Conservation (phyloP, 23 tunicate genomes). For the Pegea sp. region DNA sequence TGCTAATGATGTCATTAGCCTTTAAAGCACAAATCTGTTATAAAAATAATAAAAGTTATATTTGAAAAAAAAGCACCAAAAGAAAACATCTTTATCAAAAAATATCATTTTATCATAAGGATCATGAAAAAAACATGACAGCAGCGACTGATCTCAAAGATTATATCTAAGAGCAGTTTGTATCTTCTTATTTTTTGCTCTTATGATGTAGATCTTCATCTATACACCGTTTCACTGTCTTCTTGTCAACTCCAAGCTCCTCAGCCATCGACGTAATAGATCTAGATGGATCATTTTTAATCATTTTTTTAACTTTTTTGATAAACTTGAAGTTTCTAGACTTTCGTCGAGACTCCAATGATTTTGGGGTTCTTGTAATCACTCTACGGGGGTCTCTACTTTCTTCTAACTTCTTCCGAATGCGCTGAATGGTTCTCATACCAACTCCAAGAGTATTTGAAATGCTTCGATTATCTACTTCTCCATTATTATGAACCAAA, state of each 20-base stretch:
- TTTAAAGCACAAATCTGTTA: no score
- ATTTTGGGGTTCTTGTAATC: not conserved
- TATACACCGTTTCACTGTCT: not conserved
- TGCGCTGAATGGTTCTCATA: constrained; percentile 5
- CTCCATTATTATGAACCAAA: constrained; percentile 4
- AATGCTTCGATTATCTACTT: constrained; percentile 4
- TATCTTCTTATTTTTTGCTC: constrained; percentile 1
- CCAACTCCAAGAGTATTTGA: constrained; percentile 1
- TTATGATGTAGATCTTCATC: constrained; percentile 1
- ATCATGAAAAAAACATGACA: no score
- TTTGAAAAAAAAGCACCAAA: no score
- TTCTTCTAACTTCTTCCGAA: constrained; percentile 4
- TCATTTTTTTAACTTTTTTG: no score
- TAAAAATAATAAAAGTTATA: no score
- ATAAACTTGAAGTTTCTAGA: not conserved
- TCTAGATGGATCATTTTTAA: no score
- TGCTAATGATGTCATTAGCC: no score
- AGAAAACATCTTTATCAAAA: no score
- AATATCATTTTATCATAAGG: no score
- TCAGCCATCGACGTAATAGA: constrained; percentile 1
- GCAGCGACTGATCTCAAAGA: no score
- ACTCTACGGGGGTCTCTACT: no score
- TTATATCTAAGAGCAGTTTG: no score
- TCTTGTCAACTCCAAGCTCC: constrained; percentile 3
- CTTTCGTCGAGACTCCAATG: not conserved